Evolutionary conservation across 1,140 invertebrate genomes (phyloP), one percentile per base, ranked within the genome.

Genomic region (Cydia strobilella): DNA sequence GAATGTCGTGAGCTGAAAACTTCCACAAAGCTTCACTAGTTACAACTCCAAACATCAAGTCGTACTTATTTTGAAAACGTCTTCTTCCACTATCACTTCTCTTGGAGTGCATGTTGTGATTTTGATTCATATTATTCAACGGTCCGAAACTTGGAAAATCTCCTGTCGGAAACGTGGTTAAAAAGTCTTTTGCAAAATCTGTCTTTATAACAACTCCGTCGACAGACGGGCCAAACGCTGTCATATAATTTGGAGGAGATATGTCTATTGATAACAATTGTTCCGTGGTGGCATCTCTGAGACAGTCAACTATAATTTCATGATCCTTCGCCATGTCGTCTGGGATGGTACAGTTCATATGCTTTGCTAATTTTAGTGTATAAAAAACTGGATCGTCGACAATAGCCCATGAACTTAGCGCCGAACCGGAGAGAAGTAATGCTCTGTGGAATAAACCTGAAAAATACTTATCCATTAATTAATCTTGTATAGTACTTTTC

Each of bases 401-500:
- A 39, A 98, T 93, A 0, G 98, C 98, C 98, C 97, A 99, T 0
- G 97, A 97, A 59, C 97, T 97, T 13, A 99, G 93, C 0, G 98
- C 98, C 5, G 98, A 99, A 6, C 98, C 98, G 2, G 97, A 98
- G 84, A 99, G 94, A 0, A 99, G 94, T 66, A 99, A 96, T 4
- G 97, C 96, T 76, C 98, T 95, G 80, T 98, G 97, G 87, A 99
- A 99, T 18, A 99, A 92, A 74, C 96, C 97, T 93, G 83, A 59
- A 84, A 86, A 76, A 59, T 12, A 4, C 5, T 9, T 39, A 39
- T 39, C 0, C 35, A 39, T 39, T 39, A 39, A 39, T 39, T 10
- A 9, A 39, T 39, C 35, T 39, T 39, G 7, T 39, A 39, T 39
- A 7, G 35, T 39, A 35, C 1, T 39, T 39, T n/a, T n/a, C n/a